Evolutionary conservation across 2,797 vertebrate genomes (phyloP).

Genomic region (Hybognathus amarus): DNA sequence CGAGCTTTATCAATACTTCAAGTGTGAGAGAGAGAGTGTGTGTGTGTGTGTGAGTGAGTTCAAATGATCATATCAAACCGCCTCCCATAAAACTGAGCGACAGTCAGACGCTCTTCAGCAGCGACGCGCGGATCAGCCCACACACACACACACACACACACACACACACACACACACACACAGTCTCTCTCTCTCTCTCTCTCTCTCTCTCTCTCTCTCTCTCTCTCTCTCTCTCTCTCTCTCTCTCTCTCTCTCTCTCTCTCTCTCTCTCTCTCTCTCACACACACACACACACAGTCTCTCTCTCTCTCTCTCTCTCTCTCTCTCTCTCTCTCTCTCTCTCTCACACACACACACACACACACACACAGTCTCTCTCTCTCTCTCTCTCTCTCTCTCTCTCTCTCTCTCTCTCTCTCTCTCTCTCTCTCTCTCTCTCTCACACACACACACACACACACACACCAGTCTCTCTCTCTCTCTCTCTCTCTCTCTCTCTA

Average conservation of each 20-base stretch:
- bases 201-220: too few species aligned
- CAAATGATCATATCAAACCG: not conserved
- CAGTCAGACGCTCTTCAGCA: not conserved
- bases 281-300: constrained; percentile 27
- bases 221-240: too few species aligned
- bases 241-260: too few species aligned
- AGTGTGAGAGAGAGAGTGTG: too few species aligned
- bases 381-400: not conserved
- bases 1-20: too few species aligned
- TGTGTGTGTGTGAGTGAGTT: too few species aligned
- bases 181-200: not conserved
- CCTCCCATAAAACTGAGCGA: constrained; percentile 5
- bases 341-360: not conserved
- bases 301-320: too few species aligned
- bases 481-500: too few species aligned
- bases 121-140: constrained; percentile 12
- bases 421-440: too few species aligned
- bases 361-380: not conserved
- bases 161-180: not conserved
- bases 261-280: too few species aligned
- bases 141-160: not conserved
- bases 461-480: too few species aligned
- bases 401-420: not conserved
- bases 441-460: too few species aligned
- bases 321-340: not conserved